Evolutionary conservation across 2,797 vertebrate genomes (phyloP).

Genomic region (Notoglanidium macrostoma): DNA sequence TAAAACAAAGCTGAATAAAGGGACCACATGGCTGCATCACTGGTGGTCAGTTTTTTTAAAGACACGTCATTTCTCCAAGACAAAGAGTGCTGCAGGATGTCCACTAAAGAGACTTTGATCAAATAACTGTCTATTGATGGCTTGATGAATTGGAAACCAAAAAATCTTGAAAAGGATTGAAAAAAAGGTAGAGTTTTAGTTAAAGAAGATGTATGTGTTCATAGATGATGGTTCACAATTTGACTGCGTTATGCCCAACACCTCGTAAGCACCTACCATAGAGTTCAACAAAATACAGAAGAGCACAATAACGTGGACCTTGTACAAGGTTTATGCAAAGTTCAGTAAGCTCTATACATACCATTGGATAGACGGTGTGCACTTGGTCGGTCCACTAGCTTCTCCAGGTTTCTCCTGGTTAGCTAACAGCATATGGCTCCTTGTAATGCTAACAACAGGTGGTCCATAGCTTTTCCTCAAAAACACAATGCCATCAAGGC

Average conservation of each 20-base stretch:
- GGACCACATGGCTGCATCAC: constrained; percentile 35
- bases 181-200: not conserved
- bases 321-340: not conserved
- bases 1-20: constrained; percentile 50
- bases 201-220: not conserved
- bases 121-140: not conserved
- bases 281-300: constrained; percentile 6
- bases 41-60: constrained; percentile 35
- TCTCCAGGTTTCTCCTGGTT: constrained; percentile 36
- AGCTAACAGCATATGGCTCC: constrained; percentile 25
- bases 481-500: constrained; percentile 5
- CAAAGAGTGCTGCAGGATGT: not conserved
- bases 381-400: constrained; percentile 27
- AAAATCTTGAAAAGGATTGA: not conserved
- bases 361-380: constrained; percentile 41
- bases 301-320: not conserved
- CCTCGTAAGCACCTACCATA: not conserved
- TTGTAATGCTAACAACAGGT: constrained; percentile 44
- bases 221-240: not conserved
- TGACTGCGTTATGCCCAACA: not conserved
- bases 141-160: not conserved
- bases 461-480: constrained; percentile 38
- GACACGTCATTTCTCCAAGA: constrained; percentile 4
- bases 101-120: constrained; percentile 22
- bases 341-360: constrained; percentile 45